Base-by-base conservation (phyloP, 2,113 vertebrate species). In the Pituophis catenifer region DNA sequence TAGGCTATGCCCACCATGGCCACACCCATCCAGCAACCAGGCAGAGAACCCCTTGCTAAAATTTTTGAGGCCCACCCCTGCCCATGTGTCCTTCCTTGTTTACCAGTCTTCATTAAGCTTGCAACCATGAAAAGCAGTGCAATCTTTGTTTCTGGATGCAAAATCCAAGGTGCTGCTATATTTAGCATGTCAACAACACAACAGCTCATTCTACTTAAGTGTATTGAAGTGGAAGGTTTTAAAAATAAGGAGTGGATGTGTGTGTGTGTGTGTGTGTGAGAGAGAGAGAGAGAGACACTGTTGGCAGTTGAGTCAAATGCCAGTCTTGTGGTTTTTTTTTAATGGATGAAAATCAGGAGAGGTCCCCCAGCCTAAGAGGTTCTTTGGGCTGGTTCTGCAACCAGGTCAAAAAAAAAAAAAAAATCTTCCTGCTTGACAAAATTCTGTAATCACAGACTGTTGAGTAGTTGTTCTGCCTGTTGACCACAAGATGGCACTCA, bases 401-500 rank as follows among this genome's bases (percentile, higher is more conserved):
- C 33, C 17, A 81, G 38, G n/a, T 75, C 70, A 87, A 62, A 11
- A 11, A 53, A 44, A 44, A 44, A 38, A 38, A 38, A 38, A 89
- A 38, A 23, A 11, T 19, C n/a, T 75, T 50, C 2, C 26, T 26
- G 29, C 55, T 19, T 81, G 19, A 50, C 48, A 65, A 4, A 21
- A 75, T 86, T 75, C 52, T 44, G 21, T 3, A 70, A 23, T 65
- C n/a, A 38, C 26, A 29, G 8, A 19, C 33, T 10, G 3, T 29
- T 44, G 48, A 81, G 23, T 89, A 15, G 38, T 29, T n/a, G 85
- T 58, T 81, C 38, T 26, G 52, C 24, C 24, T 44, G 9, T 91
- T 33, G 13, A 58, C 65, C 93, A 91, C 54, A 24, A 89, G 93
- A 89, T 62, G 93, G 90, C 93, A 86, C 29, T 48, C 87, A 0